A percentile compares a stretch with the other conserved stretches of the same genome.
Evolutionary conservation across 1,140 invertebrate genomes (phyloP).

Genomic region (Drosophila punjabiensis): DNA sequence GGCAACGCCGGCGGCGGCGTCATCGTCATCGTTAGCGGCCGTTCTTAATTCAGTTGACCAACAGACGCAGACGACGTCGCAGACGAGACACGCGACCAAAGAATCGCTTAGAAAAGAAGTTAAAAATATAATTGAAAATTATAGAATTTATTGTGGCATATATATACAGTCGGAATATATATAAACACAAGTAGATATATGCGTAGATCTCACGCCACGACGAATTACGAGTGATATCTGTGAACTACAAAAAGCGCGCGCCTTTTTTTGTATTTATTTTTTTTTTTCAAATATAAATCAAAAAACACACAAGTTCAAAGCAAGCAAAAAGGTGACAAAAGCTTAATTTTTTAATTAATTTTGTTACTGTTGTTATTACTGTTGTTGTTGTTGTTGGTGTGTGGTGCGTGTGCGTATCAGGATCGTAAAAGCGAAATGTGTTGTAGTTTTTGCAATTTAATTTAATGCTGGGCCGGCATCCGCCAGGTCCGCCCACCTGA

Average conservation of each 20-base stretch:
- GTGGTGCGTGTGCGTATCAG: slow-evolving; percentile 66
- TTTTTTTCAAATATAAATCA: slow-evolving; percentile 45
- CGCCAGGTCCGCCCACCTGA: slow-evolving; percentile 70
- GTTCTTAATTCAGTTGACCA: slow-evolving; percentile 85
- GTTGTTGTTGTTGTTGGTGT: slow-evolving; percentile 19
- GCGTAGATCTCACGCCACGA: slow-evolving; percentile 17
- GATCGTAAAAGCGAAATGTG: slow-evolving; percentile 45
- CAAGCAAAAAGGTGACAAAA: slow-evolving; percentile 60
- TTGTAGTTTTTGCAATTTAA: slow-evolving; percentile 26
- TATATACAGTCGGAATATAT: slow-evolving; percentile 18
- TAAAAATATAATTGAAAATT: slow-evolving; percentile 40
- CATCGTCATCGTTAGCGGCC: slow-evolving; percentile 46
- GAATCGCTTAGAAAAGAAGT: slow-evolving; percentile 32
- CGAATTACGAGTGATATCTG: slow-evolving; percentile 10
- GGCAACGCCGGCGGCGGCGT: slow-evolving; percentile 13
- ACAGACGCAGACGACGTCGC: slow-evolving; percentile 79
- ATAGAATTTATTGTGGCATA: slow-evolving; percentile 26
- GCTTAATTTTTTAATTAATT: slow-evolving; percentile 18
- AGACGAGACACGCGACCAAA: slow-evolving; percentile 76
- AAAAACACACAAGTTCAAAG: slow-evolving; percentile 16
- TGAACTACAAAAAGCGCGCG: slow-evolving; percentile 49
- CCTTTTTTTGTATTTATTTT: slow-evolving; percentile 14
- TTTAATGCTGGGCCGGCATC: slow-evolving; percentile 51
- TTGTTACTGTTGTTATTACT: slow-evolving; percentile 11
- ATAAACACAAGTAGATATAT: slow-evolving; percentile 4